Evolutionary conservation across 2,797 vertebrate genomes (phyloP).

Genomic region (Miichthys miiuy): DNA sequence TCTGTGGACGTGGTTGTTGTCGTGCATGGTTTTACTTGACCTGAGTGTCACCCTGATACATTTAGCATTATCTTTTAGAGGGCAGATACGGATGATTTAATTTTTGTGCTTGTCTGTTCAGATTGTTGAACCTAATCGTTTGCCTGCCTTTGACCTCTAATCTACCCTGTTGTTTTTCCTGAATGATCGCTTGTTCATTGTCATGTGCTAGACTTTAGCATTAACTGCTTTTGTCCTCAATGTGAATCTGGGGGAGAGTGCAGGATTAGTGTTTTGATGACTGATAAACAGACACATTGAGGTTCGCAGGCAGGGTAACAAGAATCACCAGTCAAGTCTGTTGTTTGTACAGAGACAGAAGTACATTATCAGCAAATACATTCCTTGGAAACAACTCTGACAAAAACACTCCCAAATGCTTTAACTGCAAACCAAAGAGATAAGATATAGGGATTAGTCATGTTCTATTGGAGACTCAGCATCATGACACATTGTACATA

Average conservation of each 20-base stretch:
- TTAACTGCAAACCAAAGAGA: conserved; percentile 27
- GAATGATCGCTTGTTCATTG: conserved; percentile 50
- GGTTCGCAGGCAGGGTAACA: not conserved
- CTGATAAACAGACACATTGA: not conserved
- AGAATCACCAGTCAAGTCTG: conserved; percentile 1
- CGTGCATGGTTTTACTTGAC: conserved; percentile 66
- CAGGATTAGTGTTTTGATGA: conserved; percentile 25
- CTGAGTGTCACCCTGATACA: conserved; percentile 35
- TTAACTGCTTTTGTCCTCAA: conserved; percentile 4
- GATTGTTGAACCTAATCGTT: conserved; percentile 39
- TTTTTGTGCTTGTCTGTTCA: conserved; percentile 56
- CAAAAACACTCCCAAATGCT: not conserved
- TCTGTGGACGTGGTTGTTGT: conserved; percentile 67
- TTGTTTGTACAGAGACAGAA: conserved; percentile 1
- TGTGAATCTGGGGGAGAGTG: conserved; percentile 7
- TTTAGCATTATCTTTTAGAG: conserved; percentile 13
- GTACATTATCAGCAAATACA: conserved; percentile 1
- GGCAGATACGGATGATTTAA: conserved; percentile 19
- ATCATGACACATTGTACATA: not conserved
- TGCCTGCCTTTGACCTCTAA: conserved; percentile 57
- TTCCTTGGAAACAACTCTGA: conserved; percentile 5
- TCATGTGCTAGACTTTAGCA: conserved; percentile 26
- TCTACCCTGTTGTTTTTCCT: conserved; percentile 34
- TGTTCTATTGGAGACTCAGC: conserved; percentile 1
- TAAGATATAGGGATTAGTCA: conserved; percentile 36